Conservation (phyloP, 2,888 invertebrate species). For the Volucella zonaria region DNA sequence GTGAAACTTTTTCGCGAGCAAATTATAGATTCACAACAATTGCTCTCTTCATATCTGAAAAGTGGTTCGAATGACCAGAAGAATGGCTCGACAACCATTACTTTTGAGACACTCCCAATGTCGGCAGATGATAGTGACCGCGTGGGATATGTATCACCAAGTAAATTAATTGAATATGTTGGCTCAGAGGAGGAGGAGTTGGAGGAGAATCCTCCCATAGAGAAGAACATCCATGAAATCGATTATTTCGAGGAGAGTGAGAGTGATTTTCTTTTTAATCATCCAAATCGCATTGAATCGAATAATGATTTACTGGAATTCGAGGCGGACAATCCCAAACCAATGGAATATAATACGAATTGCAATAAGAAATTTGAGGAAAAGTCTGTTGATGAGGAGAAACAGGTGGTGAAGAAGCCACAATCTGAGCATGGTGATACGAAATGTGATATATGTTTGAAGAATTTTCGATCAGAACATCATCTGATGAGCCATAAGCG, state of each 20-base stretch:
- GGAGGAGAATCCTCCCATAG: not conserved
- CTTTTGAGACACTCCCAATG: constrained; percentile 47
- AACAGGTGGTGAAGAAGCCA: constrained; percentile 7
- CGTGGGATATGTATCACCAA: constrained; percentile 53
- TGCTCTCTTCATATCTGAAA: constrained; percentile 74
- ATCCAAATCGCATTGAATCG: constrained; percentile 59
- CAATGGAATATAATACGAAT: constrained; percentile 19
- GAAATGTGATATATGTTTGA: constrained; percentile 75
- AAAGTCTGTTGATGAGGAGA: not conserved
- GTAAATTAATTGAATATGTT: constrained; percentile 60
- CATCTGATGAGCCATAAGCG: constrained; percentile 75
- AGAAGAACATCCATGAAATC: not conserved
- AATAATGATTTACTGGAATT: constrained; percentile 12
- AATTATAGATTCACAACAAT: constrained; percentile 75
- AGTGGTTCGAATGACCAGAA: constrained; percentile 3
- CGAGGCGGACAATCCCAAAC: constrained; percentile 9
- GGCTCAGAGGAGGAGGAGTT: constrained; percentile 45
- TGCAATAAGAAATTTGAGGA: constrained; percentile 43
- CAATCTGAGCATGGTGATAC: constrained; percentile 68
- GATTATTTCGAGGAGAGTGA: constrained; percentile 54
- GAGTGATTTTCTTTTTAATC: constrained; percentile 62
- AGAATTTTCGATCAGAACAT: constrained; percentile 75
- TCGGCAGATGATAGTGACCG: constrained; percentile 30
- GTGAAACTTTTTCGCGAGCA: constrained; percentile 76
- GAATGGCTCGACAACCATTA: constrained; percentile 34